Evolutionary conservation across 2,113 vertebrate genomes (phyloP).

Genomic region (Campylomormyrus tamandua): DNA sequence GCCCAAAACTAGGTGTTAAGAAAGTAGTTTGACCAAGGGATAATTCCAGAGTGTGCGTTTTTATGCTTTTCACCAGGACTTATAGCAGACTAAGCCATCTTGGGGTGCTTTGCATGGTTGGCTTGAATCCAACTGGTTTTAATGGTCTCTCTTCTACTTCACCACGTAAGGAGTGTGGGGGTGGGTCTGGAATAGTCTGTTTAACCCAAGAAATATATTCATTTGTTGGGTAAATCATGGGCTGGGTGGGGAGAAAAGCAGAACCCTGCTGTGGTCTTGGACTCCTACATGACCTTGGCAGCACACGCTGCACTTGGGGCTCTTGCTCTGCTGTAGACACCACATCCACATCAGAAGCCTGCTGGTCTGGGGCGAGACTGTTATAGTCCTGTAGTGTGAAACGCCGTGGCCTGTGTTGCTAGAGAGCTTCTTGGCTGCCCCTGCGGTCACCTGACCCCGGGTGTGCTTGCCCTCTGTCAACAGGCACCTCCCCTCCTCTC

Average conservation of each 20-base stretch:
- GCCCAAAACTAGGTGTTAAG: neutral
- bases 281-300: neutral
- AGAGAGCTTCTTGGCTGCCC: neutral
- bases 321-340: neutral
- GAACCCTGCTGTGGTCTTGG: neutral
- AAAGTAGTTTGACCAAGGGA: neutral
- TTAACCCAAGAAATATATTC: neutral
- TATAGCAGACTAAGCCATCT: neutral
- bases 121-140: conserved; percentile 11
- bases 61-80: neutral
- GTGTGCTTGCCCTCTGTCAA: neutral
- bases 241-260: neutral
- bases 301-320: neutral
- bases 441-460: neutral
- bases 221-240: neutral
- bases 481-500: neutral
- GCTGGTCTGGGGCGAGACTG: neutral
- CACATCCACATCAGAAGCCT: neutral
- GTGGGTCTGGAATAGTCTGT: neutral
- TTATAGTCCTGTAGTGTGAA: neutral
- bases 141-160: conserved; percentile 7
- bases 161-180: neutral
- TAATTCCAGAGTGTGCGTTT: neutral
- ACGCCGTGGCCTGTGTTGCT: neutral
- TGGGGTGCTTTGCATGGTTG: neutral